Evolutionary conservation across 2,888 invertebrate species (phyloP), one percentile per base, ranked within the genome.

Genomic region (Mythimna albipuncta): DNA sequence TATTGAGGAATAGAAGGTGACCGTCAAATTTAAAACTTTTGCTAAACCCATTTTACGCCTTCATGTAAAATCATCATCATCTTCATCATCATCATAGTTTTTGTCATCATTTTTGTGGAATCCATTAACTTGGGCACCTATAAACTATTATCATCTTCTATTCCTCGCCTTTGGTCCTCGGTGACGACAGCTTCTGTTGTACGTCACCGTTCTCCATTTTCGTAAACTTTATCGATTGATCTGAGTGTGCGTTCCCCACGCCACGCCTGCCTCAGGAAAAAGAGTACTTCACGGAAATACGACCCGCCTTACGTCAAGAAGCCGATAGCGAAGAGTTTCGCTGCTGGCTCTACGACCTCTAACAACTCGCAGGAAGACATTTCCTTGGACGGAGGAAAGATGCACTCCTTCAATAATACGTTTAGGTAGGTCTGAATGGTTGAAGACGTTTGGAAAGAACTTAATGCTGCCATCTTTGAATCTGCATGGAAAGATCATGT

Each of bases 281-380:
- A 98, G 97, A 98, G 98, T 92, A 98, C 98, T 86, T 97, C 98
- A 94, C 98, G 98, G 94, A 98, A 98, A 95, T 98, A 98, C 95
- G 98, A 99, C 94, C 98, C 98, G 89, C 98, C 98, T 72, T 98
- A 98, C 96, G 97, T 97, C 92, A 98, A 98, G 97, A 98, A 98
- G 93, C 98, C 98, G 64, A 97, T 97, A 87, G 97, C 97, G 87
- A 98, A 98, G 96, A 98, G 97, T 94, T 98, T 97, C 93, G 97
- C 97, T 54, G 96, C 96, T 16, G 97, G 97, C 9, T 97, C 97
- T 72, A 97, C 97, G 64, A 96, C 97, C 64, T 97, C 97, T 83
- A 98, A 98, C 96, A 97, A 98, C 94, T 97, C 98, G 26, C 98
- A 98, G 89, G 98, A 98, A 91, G 98, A 98, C 93, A 97, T 97